Conservation (phyloP, 2,797 vertebrate species). For the Neopelma chrysocephalum region DNA sequence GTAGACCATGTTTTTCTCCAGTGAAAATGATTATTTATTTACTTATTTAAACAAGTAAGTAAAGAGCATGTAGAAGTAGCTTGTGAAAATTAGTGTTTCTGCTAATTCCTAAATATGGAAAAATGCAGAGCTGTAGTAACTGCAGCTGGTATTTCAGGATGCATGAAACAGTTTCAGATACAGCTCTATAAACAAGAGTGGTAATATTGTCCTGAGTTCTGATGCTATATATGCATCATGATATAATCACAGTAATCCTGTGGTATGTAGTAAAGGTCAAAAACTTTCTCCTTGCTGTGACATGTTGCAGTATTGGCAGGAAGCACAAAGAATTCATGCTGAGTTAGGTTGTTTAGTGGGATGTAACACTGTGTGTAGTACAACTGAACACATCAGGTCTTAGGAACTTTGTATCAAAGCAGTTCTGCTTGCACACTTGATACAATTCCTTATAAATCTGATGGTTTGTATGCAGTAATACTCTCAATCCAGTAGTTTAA, state of each 20-base stretch:
- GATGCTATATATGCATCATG: background rate
- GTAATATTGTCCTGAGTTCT: background rate
- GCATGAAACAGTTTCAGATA: background rate
- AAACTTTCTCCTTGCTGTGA: background rate
- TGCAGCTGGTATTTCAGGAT: background rate
- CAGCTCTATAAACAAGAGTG: background rate
- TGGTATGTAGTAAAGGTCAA: background rate
- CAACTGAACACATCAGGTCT: background rate
- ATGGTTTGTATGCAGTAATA: background rate
- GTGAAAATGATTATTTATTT: background rate
- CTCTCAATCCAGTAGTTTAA: background rate
- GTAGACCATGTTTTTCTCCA: background rate
- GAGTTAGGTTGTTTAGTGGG: background rate
- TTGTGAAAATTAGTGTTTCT: background rate
- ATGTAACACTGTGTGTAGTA: fast-evolving
- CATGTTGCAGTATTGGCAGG: background rate
- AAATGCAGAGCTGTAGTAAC: background rate
- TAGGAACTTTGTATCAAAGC: background rate
- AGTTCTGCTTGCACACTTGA: background rate
- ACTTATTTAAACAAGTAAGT: background rate
- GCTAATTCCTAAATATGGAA: background rate
- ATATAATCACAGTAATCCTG: background rate
- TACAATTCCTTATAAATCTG: background rate
- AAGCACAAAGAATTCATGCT: background rate
- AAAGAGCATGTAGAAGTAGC: background rate